Evolutionary conservation across 2,113 vertebrate genomes (phyloP), one percentile per base, ranked within the genome.

Genomic region (Proteles cristata): DNA sequence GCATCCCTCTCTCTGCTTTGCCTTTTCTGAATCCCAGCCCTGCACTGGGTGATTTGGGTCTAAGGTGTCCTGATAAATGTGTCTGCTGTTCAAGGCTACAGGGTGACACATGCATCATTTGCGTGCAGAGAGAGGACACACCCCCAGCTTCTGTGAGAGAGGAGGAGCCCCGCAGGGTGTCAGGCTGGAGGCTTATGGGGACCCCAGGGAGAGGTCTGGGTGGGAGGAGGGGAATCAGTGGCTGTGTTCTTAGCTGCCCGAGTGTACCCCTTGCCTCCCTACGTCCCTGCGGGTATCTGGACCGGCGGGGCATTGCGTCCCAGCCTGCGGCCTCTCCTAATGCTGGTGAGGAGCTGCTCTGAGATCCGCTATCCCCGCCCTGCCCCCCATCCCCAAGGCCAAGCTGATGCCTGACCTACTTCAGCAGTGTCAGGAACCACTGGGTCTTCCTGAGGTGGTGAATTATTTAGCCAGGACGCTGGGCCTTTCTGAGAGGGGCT

Each of bases 401-500:
- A 14, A 16, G 33, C 66, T 0, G 9, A 61, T 5, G 68, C 43
- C 93, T 98, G 97, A 98, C 97, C 97, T 97, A 97, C 97, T 98
- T 98, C 71, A 35, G 76, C 79, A 61, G 25, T 73, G 85, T 89
- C 80, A 17, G 71, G 92, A 96, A 76, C 94, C 92, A 35, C 81
- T 55, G 96, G 92, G 97, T 93, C 90, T 96, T 93, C 88, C 95
- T 48, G 63, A 87, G 71, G 91, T 79, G 4, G 82, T 98, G 91
- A 98, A 98, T 98, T 97, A 98, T 97, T 98, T 93, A 98, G 93
- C 76, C 50, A 43, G 89, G 96, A 88, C 35, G 12, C 69, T 88
- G 82, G 74, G 95, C 92, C 84, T 76, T 79, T 88, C 76, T 55
- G 81, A 90, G 83, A 91, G 91, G 93, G 90, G 81, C 79, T 88